Percentiles rank a stretch among this genome's conserved stretches.
Conservation (phyloP, 1,140 invertebrate genomes). For the Hyles vespertilio region DNA sequence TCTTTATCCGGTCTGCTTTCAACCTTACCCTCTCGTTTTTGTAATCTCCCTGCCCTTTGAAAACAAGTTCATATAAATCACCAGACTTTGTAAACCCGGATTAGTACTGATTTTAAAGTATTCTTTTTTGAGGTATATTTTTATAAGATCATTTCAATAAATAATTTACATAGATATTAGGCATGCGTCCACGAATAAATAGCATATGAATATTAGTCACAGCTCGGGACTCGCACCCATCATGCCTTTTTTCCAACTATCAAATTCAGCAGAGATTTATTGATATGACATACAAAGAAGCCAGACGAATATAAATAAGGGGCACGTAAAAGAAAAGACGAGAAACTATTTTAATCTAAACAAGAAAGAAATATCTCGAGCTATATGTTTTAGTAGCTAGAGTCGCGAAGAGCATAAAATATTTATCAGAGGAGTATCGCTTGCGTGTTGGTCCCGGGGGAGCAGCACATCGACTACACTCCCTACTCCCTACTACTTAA, state of each 20-base stretch:
- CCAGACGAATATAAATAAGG: conserved; percentile 32
- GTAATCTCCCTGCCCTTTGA: conserved; percentile 50
- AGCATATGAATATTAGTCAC: too few relatives aligned
- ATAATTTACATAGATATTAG: background rate
- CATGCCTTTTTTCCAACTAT: conserved; percentile 5
- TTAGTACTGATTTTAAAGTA: conserved; percentile 32
- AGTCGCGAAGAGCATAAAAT: conserved; percentile 57
- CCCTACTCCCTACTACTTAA: conserved; percentile 45
- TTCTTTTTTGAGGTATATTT: background rate
- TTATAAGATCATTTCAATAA: background rate
- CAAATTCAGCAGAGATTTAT: conserved; percentile 21
- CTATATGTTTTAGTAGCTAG: conserved; percentile 35
- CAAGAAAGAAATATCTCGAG: conserved; percentile 36
- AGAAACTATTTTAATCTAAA: conserved; percentile 43
- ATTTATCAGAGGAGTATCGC: conserved; percentile 62
- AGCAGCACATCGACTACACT: conserved; percentile 29
- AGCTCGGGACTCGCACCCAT: background rate
- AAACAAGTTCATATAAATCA: conserved; percentile 53
- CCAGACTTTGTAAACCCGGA: conserved; percentile 44
- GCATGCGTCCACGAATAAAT: background rate
- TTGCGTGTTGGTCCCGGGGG: conserved; percentile 39
- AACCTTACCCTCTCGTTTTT: conserved; percentile 43
- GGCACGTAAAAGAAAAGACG: conserved; percentile 24
- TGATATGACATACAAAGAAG: conserved; percentile 25
- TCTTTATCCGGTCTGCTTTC: conserved; percentile 44